Evolutionary conservation across 2,113 vertebrate species (phyloP).

Genomic region (Pterophyllum scalare): DNA sequence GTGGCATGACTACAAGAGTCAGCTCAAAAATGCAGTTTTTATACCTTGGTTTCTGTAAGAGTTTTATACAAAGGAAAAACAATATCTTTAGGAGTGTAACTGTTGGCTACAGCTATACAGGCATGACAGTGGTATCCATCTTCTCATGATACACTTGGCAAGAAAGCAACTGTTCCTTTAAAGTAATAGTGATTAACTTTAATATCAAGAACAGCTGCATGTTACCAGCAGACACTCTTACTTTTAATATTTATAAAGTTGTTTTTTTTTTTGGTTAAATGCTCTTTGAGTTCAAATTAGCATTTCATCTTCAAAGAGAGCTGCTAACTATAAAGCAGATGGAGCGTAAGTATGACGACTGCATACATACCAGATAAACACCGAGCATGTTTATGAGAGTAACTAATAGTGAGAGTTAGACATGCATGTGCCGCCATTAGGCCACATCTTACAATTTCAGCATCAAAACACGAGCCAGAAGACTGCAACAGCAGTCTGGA

Average conservation of each 20-base stretch:
- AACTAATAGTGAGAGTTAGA: slow-evolving; percentile 71
- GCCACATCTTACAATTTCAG: slow-evolving; percentile 68
- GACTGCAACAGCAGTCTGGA: slow-evolving; percentile 45
- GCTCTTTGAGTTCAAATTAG: slow-evolving; percentile 23
- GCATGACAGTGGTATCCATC: background rate
- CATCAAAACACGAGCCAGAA: slow-evolving; percentile 35
- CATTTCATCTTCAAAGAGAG: slow-evolving; percentile 45
- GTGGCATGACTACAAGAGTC: background rate
- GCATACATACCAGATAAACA: slow-evolving; percentile 59
- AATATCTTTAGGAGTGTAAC: background rate
- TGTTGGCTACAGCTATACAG: background rate
- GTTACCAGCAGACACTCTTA: background rate
- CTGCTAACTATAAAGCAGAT: slow-evolving; percentile 48
- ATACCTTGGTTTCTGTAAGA: background rate
- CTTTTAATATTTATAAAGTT: slow-evolving; percentile 9
- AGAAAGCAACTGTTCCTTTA: background rate
- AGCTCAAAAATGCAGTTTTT: background rate
- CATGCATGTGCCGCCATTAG: slow-evolving; percentile 30
- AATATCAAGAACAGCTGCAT: background rate
- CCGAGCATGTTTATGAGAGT: slow-evolving; percentile 55
- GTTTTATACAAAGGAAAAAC: background rate
- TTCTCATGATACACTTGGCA: background rate
- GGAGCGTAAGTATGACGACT: slow-evolving; percentile 47
- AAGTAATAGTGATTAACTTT: background rate
- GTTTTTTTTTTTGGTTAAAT: background rate